These are phyloP conservation scores for Antheraea pernyi DNA, from an alignment of 1,140 invertebrate species.

Conservation along the genomic window DNA sequence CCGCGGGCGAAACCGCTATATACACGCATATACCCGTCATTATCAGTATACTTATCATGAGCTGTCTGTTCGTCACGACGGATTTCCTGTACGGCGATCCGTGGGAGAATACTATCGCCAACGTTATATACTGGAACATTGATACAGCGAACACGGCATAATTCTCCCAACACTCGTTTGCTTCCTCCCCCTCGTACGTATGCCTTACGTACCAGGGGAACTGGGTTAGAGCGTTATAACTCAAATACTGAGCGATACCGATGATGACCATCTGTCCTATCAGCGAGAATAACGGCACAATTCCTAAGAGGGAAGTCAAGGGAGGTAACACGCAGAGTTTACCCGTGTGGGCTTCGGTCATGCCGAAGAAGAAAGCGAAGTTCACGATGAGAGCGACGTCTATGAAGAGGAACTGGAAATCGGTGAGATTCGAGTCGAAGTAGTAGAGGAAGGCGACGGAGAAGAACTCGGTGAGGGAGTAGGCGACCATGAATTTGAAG, in stretches of 20 bases:
- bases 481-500: conserved; percentile 94
- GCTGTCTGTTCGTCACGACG: conserved; percentile 88
- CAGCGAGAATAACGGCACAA: conserved; percentile 84
- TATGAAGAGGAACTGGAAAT: conserved; percentile 91
- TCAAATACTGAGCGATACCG: conserved; percentile 83
- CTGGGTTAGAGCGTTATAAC: conserved; percentile 82
- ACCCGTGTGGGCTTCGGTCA: conserved; percentile 86
- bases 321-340: conserved; percentile 84
- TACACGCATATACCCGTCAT: conserved; percentile 84
- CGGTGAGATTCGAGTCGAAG: conserved; percentile 89
- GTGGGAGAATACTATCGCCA: conserved; percentile 94
- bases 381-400: conserved; percentile 90
- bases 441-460: conserved; percentile 95
- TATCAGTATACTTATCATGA: conserved; percentile 83
- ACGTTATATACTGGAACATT: conserved; percentile 95
- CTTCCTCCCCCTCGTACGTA: conserved; percentile 66
- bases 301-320: conserved; percentile 83
- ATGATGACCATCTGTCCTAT: conserved; percentile 88
- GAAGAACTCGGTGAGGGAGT: conserved; percentile 90
- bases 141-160: conserved; percentile 93
- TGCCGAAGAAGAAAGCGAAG: conserved; percentile 91
- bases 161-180: conserved; percentile 87
- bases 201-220: conserved; percentile 88
- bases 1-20: conserved; percentile 84
- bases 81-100: conserved; percentile 93